phyloP scores from a whole-genome alignment of 2,797 vertebrate genomes.

The Sebastes steindachneri region DNA sequence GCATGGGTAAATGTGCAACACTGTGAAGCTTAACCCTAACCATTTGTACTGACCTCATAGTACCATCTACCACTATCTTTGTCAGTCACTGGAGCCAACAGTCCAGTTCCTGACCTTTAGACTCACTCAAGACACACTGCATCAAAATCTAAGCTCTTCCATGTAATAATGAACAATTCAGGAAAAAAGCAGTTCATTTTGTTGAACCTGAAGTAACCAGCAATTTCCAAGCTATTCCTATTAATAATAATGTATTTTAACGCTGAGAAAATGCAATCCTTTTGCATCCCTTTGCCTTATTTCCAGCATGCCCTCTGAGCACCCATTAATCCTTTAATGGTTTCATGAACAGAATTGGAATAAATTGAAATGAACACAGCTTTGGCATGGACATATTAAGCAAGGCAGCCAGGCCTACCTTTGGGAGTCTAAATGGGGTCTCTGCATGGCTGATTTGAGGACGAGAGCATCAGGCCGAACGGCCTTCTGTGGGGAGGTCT shows the following conservation, averaged over 20 bases:
- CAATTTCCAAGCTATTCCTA: neutral
- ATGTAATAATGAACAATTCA: neutral
- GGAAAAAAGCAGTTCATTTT: neutral
- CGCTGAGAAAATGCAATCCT: neutral
- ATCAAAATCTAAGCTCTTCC: neutral
- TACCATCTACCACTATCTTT: neutral
- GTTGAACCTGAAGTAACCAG: neutral
- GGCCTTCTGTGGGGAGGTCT: slow-evolving; percentile 90
- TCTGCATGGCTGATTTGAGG: slow-evolving; percentile 91
- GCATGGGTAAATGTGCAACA: neutral
- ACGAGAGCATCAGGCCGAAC: slow-evolving; percentile 91
- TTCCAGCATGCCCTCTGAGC: neutral
- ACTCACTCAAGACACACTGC: neutral
- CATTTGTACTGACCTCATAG: neutral
- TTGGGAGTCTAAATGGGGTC: slow-evolving; percentile 91
- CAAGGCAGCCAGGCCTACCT: slow-evolving; percentile 83
- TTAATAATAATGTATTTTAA: neutral
- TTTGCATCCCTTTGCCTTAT: neutral
- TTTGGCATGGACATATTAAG: neutral
- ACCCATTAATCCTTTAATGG: neutral
- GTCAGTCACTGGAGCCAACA: neutral
- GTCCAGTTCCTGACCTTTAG: neutral
- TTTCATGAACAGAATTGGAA: neutral
- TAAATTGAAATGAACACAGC: neutral
- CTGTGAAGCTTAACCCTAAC: neutral